These are phyloP conservation scores for Ips typographus DNA, from an alignment of 1,140 invertebrate genomes.

Conservation along the genomic window DNA sequence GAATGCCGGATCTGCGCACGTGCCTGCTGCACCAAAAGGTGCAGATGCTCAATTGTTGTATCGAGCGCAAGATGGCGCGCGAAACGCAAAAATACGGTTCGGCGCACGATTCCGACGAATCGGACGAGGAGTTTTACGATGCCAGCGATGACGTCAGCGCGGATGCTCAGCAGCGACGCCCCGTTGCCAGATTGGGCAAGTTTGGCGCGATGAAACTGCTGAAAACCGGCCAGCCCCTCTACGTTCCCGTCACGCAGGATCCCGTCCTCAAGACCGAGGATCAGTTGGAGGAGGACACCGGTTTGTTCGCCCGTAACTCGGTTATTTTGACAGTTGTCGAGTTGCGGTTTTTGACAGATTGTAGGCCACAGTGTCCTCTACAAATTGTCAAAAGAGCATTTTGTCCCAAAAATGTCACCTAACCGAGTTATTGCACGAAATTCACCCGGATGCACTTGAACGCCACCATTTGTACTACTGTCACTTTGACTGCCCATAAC, in stretches of 20 bases:
- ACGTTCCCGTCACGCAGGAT: slow-evolving; percentile 91
- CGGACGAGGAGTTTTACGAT: slow-evolving; percentile 82
- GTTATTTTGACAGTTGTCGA: background rate
- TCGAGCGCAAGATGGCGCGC: slow-evolving; percentile 69
- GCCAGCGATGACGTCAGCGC: slow-evolving; percentile 62
- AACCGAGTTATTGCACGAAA: no score
- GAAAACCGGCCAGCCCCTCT: slow-evolving; percentile 71
- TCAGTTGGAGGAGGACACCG: slow-evolving; percentile 87
- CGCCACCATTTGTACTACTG: no score
- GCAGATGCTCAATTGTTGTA: slow-evolving; percentile 96
- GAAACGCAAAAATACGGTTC: slow-evolving; percentile 49
- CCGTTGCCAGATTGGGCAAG: slow-evolving; percentile 71
- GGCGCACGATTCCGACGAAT: slow-evolving; percentile 48
- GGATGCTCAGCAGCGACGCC: slow-evolving; percentile 53
- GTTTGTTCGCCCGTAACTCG: background rate
- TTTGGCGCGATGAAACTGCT: slow-evolving; percentile 68
- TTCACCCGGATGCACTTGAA: no score
- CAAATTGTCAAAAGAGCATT: no score
- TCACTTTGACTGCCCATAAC: no score
- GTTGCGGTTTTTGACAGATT: background rate
- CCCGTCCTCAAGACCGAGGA: slow-evolving; percentile 97
- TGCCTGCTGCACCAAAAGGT: slow-evolving; percentile 95
- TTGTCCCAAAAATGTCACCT: no score
- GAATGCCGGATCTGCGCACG: slow-evolving; percentile 79
- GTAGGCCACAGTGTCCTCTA: no score